phyloP scores from a whole-genome alignment of 2,888 invertebrate genomes.

The Dicranocentrus wangi region DNA sequence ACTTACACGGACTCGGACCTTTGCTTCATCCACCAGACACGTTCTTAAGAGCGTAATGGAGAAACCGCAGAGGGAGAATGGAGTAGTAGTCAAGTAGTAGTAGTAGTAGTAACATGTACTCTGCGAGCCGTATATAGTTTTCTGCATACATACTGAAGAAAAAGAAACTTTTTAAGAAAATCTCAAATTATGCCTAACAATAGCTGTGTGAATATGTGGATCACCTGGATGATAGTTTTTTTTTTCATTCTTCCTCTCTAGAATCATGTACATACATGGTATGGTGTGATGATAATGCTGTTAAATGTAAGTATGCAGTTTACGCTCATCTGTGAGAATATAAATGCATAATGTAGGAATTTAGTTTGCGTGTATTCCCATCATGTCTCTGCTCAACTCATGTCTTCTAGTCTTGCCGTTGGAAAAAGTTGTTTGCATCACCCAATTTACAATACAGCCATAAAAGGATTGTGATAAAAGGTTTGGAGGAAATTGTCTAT shows the following conservation, averaged over 20 bases:
- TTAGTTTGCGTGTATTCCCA: constrained; percentile 12
- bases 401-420: not conserved
- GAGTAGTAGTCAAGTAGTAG: not conserved
- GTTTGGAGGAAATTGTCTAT: constrained; percentile 22
- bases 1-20: too few species aligned
- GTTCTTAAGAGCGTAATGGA: too few species aligned
- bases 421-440: constrained; percentile 44
- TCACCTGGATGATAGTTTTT: constrained; percentile 38
- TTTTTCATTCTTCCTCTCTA: too few species aligned
- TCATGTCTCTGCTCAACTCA: not conserved
- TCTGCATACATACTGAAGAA: too few species aligned
- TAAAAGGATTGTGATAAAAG: constrained; percentile 49
- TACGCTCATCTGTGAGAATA: constrained; percentile 14
- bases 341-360: constrained; percentile 12
- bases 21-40: too few species aligned
- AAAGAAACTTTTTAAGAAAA: not conserved
- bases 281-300: constrained; percentile 37
- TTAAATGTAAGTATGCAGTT: not conserved
- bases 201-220: constrained; percentile 10
- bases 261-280: not conserved
- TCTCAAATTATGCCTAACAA: constrained; percentile 20
- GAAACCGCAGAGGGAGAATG: constrained; percentile 9
- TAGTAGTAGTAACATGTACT: not conserved
- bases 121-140: too few species aligned
- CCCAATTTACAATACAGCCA: constrained; percentile 56